Conservation (phyloP, 2,797 vertebrate species). For the Martes flavigula region DNA sequence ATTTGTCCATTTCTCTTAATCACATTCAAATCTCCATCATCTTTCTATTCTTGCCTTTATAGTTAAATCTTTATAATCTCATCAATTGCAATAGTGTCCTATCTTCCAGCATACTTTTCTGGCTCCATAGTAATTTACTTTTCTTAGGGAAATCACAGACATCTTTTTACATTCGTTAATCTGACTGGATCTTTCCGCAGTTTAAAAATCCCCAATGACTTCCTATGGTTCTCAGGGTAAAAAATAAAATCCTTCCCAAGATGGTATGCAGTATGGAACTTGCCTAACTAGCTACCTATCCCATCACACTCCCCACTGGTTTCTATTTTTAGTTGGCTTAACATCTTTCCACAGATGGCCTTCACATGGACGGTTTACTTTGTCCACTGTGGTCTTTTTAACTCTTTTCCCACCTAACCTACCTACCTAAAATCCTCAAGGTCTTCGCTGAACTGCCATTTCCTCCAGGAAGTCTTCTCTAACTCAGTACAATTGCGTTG, state of each 20-base stretch:
- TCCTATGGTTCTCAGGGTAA: neutral
- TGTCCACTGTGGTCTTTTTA: neutral
- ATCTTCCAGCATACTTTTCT: neutral
- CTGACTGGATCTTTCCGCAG: neutral
- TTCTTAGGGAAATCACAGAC: neutral
- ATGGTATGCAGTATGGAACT: neutral
- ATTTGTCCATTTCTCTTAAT: conserved; percentile 5
- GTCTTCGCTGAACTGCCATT: neutral
- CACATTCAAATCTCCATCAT: neutral
- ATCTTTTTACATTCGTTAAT: neutral
- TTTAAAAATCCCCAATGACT: neutral
- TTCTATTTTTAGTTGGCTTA: neutral
- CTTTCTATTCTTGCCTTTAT: neutral
- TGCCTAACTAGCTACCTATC: neutral
- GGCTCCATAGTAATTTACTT: neutral
- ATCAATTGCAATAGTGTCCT: neutral
- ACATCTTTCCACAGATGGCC: neutral
- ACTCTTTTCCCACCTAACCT: neutral
- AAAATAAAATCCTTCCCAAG: neutral
- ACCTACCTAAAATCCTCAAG: neutral
- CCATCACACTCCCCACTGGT: neutral
- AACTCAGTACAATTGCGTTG: neutral
- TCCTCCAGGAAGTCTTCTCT: neutral
- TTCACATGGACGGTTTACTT: neutral
- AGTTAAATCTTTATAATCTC: neutral